Evolutionary conservation across 1,140 invertebrate genomes (phyloP).

Genomic region (Calliphora vicina): DNA sequence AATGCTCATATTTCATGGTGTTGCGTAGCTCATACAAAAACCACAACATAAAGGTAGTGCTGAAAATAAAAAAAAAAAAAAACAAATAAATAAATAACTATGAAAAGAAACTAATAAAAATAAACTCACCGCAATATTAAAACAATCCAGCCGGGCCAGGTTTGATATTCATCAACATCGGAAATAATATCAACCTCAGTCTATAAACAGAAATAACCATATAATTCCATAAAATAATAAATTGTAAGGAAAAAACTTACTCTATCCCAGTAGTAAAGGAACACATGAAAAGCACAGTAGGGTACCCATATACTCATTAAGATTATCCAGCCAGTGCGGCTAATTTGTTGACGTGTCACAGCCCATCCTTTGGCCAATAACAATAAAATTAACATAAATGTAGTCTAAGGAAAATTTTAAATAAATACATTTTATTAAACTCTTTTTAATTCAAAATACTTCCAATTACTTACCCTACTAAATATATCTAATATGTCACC

Average conservation of each 20-base stretch:
- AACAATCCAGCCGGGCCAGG: constrained; percentile 94
- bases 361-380: constrained; percentile 97
- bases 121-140: constrained; percentile 67
- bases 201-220: constrained; percentile 66
- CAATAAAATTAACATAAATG: constrained; percentile 85
- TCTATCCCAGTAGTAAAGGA: constrained; percentile 95
- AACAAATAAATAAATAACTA: neutral
- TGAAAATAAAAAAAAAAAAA: constrained; percentile 66
- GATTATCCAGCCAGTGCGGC: constrained; percentile 75
- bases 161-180: constrained; percentile 96
- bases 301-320: constrained; percentile 91
- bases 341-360: constrained; percentile 85
- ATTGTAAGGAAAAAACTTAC: constrained; percentile 67
- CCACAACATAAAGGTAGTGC: constrained; percentile 91
- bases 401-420: constrained; percentile 21
- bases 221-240: neutral
- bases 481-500: constrained; percentile 93
- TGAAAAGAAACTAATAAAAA: neutral
- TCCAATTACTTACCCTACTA: constrained; percentile 74
- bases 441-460: neutral
- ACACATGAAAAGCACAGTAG: constrained; percentile 89
- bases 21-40: constrained; percentile 91
- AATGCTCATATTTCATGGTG: constrained; percentile 92
- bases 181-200: constrained; percentile 95
- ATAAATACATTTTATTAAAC: neutral